A percentile compares a stretch with the other conserved stretches of the same genome.
Conservation (phyloP, 2,797 vertebrate genomes). For the Chaenodraco wilsoni region DNA sequence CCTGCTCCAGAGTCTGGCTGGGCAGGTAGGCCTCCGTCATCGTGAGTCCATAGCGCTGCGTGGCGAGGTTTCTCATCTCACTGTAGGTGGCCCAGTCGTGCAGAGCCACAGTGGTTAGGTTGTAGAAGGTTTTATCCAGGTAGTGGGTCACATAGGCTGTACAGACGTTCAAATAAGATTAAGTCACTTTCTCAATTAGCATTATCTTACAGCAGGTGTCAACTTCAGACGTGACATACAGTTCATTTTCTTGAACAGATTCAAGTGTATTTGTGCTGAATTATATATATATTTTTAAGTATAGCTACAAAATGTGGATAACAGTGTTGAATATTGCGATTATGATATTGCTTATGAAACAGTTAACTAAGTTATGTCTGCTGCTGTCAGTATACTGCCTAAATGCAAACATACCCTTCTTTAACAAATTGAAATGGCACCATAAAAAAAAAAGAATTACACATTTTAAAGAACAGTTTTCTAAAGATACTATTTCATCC, state of each 20-base stretch:
- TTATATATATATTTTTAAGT: background rate
- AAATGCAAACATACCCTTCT: no score
- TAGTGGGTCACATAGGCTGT: slow-evolving; percentile 96
- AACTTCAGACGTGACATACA: slow-evolving; percentile 10
- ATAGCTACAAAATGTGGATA: background rate
- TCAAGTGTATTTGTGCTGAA: background rate
- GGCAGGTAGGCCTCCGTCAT: slow-evolving; percentile 99
- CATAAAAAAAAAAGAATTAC: no score
- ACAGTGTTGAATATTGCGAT: no score
- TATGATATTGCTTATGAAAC: no score
- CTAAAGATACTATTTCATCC: no score
- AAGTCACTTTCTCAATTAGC: background rate
- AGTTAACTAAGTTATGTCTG: no score
- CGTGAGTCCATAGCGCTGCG: slow-evolving; percentile 93
- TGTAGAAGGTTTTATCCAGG: slow-evolving; percentile 99
- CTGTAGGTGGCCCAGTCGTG: slow-evolving; percentile 99
- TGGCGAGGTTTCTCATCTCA: slow-evolving; percentile 98
- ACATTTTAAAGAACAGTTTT: no score
- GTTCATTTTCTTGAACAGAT: background rate
- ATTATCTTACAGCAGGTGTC: slow-evolving; percentile 17
- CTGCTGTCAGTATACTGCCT: no score
- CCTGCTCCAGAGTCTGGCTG: slow-evolving; percentile 98
- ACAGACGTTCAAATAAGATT: background rate
- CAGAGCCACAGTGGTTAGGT: slow-evolving; percentile 96
- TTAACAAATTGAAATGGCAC: no score